Conservation (phyloP, 1,140 invertebrate genomes). For the Drosophila pseudoobscura region DNA sequence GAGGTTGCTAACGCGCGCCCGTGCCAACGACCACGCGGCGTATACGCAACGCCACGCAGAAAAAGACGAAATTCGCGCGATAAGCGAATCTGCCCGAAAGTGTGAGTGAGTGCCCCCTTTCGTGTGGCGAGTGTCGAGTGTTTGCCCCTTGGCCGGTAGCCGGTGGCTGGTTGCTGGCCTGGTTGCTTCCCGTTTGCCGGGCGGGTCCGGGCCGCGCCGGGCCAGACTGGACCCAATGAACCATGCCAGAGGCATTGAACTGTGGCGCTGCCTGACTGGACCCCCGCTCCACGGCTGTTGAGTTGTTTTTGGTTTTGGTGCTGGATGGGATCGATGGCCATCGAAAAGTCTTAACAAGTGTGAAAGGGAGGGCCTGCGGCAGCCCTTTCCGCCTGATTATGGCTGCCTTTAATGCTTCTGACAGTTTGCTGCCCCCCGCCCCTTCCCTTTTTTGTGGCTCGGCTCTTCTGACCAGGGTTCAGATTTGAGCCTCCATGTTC, state of each 20-base stretch:
- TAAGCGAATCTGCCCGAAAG: neutral
- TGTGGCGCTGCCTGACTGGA: constrained; percentile 55
- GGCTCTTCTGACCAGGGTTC: constrained; percentile 12
- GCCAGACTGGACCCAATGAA: constrained; percentile 50
- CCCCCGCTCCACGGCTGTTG: constrained; percentile 8
- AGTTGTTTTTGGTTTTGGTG: constrained; percentile 26
- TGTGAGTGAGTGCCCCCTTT: constrained; percentile 40
- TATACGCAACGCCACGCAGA: constrained; percentile 59
- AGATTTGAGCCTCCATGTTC: constrained; percentile 46
- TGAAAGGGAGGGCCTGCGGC: constrained; percentile 23
- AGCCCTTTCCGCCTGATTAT: constrained; percentile 40
- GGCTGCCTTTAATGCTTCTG: constrained; percentile 59
- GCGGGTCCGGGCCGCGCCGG: constrained; percentile 10
- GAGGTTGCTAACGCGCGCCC: constrained; percentile 73
- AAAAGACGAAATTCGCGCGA: constrained; percentile 66
- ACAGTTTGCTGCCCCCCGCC: constrained; percentile 46
- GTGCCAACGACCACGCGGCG: constrained; percentile 55
- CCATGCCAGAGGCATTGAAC: constrained; percentile 70
- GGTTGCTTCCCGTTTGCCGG: constrained; percentile 43
- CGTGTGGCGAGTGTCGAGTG: constrained; percentile 29
- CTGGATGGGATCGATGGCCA: constrained; percentile 57
- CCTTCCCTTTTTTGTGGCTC: constrained; percentile 6
- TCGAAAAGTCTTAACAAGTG: constrained; percentile 74
- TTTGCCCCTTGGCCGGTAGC: constrained; percentile 24
- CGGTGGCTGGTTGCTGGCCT: too few species aligned